Conservation (phyloP, 2,113 vertebrate species). For the Entelurus aequoreus region DNA sequence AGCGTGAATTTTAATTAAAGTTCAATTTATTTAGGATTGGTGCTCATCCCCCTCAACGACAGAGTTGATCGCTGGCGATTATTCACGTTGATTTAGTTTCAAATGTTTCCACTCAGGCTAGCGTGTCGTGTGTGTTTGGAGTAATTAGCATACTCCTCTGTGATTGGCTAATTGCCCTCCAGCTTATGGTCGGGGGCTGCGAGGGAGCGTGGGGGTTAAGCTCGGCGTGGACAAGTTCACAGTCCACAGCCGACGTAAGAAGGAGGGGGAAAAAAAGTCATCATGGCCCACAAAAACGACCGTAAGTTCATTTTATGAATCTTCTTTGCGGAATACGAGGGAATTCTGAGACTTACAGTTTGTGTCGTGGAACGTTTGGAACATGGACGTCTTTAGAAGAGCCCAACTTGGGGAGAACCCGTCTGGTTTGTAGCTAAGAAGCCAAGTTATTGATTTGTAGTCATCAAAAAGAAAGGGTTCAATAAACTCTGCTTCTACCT, state of each 20-base stretch:
- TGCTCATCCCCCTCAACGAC: conserved; percentile 31
- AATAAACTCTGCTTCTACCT: too few species aligned
- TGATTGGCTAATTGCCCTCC: conserved; percentile 57
- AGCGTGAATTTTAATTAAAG: conserved; percentile 26
- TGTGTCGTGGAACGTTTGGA: too few species aligned
- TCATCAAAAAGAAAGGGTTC: too few species aligned
- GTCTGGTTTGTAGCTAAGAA: too few species aligned
- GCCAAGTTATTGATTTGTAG: too few species aligned
- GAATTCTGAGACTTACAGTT: too few species aligned
- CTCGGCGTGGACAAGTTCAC: conserved; percentile 27
- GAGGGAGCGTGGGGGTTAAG: conserved; percentile 14
- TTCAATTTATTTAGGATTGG: conserved; percentile 41
- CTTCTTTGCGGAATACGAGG: too few species aligned
- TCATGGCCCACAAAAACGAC: conserved; percentile 59
- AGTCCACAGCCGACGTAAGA: conserved; percentile 3
- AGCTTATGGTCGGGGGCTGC: conserved; percentile 31
- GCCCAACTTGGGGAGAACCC: too few species aligned
- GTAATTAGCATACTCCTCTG: conserved; percentile 42
- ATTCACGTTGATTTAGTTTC: conserved; percentile 5
- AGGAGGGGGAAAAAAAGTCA: conserved; percentile 19
- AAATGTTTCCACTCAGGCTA: conserved; percentile 4
- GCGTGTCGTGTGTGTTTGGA: conserved; percentile 9
- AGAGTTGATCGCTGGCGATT: conserved; percentile 35
- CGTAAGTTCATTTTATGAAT: conserved; percentile 53
- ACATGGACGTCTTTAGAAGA: too few species aligned